Percentiles rank a stretch among this genome's conserved stretches.
These are phyloP conservation scores for Ormyrus pomaceus DNA, from an alignment of 2,888 invertebrate genomes.

Conservation along the genomic window DNA sequence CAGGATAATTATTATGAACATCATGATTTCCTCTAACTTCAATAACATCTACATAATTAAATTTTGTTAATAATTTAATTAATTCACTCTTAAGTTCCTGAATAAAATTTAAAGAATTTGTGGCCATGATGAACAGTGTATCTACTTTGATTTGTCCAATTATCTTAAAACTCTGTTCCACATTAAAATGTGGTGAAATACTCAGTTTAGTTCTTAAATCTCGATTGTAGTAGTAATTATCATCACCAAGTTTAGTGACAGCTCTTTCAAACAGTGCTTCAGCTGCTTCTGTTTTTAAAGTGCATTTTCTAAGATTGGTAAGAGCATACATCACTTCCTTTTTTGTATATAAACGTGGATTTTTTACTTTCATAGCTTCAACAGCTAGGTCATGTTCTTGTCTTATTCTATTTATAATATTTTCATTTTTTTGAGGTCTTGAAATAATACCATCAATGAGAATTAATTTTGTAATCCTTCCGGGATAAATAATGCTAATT, in stretches of 20 bases:
- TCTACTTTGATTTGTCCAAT: constrained; percentile 50
- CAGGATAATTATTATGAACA: constrained; percentile 80
- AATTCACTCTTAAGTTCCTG: background rate
- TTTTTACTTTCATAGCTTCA: constrained; percentile 68
- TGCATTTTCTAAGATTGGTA: constrained; percentile 71
- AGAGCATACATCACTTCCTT: constrained; percentile 77
- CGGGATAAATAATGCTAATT: constrained; percentile 74
- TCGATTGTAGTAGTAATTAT: constrained; percentile 77
- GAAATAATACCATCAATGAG: constrained; percentile 74
- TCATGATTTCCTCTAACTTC: constrained; percentile 80
- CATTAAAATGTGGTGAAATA: constrained; percentile 66
- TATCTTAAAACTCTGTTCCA: constrained; percentile 45
- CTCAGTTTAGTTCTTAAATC: constrained; percentile 77
- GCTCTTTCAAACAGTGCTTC: constrained; percentile 76
- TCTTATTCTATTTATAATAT: constrained; percentile 68
- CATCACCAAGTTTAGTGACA: constrained; percentile 73
- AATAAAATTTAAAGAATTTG: constrained; percentile 36
- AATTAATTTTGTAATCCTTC: constrained; percentile 74
- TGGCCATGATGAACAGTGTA: constrained; percentile 45
- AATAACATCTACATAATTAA: constrained; percentile 49
- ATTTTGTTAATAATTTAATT: background rate
- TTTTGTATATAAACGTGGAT: constrained; percentile 72
- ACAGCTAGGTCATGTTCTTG: constrained; percentile 73
- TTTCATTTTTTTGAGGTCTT: constrained; percentile 59
- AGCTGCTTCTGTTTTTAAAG: constrained; percentile 76